Percentiles rank a stretch among this genome's conserved stretches.
Conservation (phyloP, 2,797 vertebrate genomes). For the Vipera ursinii region DNA sequence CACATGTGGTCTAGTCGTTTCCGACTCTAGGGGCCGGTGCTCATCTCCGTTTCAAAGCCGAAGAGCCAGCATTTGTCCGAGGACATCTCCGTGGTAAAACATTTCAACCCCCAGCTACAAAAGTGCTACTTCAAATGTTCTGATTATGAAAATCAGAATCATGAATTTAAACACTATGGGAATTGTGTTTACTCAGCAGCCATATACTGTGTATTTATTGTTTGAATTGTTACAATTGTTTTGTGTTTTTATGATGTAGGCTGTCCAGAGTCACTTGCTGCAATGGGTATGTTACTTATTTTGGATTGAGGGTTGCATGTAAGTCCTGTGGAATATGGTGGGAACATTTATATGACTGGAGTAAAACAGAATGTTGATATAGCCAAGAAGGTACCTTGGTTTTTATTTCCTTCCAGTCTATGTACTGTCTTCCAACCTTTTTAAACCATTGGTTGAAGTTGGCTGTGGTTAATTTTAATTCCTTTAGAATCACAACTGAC, state of each 20-base stretch:
- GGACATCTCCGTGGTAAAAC: neutral
- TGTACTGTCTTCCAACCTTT: neutral
- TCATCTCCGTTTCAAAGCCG: no score
- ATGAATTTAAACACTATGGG: neutral
- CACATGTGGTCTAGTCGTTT: no score
- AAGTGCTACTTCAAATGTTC: neutral
- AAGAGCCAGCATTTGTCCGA: no score
- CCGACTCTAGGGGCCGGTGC: no score
- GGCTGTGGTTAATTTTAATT: neutral
- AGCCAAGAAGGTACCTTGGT: neutral
- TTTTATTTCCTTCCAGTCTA: neutral
- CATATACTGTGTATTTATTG: no score
- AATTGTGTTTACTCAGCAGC: no score
- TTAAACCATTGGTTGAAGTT: neutral
- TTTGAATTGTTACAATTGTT: no score
- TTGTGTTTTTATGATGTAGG: no score
- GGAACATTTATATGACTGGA: neutral
- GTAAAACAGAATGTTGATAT: neutral
- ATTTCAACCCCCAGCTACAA: neutral
- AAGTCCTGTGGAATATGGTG: neutral
- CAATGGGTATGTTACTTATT: neutral
- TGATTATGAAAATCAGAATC: neutral
- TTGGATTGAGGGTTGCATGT: neutral
- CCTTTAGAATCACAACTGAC: neutral
- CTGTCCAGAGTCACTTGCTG: no score